phyloP scores from a whole-genome alignment of 2,888 invertebrate genomes.

The Linyphia triangularis region DNA sequence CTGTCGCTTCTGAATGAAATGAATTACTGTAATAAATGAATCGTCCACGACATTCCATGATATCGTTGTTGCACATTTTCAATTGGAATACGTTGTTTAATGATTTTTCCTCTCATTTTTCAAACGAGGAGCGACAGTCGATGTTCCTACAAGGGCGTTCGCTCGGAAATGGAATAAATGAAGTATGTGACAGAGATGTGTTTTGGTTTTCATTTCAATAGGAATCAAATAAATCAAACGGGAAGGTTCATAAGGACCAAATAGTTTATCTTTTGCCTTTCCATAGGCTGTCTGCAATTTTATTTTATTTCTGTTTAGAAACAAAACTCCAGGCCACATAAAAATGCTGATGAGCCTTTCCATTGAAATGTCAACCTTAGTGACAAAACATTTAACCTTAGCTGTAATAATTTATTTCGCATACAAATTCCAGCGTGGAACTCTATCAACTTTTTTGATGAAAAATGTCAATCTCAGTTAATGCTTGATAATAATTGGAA shows the following conservation, averaged over 20 bases:
- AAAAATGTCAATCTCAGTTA: no score
- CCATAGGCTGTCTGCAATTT: background rate
- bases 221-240: conserved; percentile 35
- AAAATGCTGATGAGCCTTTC: no score
- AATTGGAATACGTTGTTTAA: conserved; percentile 46
- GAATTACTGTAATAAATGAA: conserved; percentile 22
- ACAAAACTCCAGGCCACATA: no score
- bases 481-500: no score
- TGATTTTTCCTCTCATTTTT: conserved; percentile 54
- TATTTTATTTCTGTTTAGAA: background rate
- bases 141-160: conserved; percentile 38
- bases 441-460: no score
- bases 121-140: conserved; percentile 4
- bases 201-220: conserved; percentile 19
- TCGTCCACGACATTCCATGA: background rate
- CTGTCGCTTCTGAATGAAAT: no score
- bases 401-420: no score
- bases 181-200: conserved; percentile 17
- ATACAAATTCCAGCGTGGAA: no score
- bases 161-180: conserved; percentile 31
- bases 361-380: no score
- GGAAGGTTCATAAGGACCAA: background rate
- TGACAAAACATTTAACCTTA: no score
- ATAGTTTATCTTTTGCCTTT: conserved; percentile 23
- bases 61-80: conserved; percentile 17